Conservation (phyloP, 2,113 vertebrate species). For the Seriola quinqueradiata region DNA sequence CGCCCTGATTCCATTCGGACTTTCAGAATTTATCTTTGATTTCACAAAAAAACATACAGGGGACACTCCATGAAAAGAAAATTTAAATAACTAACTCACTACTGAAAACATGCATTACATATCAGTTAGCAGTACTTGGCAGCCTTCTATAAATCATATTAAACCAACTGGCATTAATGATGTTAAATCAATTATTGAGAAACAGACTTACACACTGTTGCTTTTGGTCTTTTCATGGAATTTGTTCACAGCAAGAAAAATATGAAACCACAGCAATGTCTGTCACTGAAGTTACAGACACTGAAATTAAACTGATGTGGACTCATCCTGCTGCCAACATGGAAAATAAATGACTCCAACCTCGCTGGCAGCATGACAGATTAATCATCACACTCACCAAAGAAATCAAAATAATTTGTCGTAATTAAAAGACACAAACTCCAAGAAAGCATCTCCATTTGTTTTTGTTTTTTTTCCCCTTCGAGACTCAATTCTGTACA, state of each 20-base stretch:
- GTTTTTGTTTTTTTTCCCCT: too few relatives aligned
- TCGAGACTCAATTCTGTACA: too few relatives aligned
- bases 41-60: not conserved
- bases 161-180: too few relatives aligned
- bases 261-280: not conserved
- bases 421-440: not conserved
- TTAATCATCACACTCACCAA: not conserved
- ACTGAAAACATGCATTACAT: too few relatives aligned
- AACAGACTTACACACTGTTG: not conserved
- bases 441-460: not conserved
- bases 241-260: not conserved
- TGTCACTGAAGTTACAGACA: not conserved
- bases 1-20: not conserved
- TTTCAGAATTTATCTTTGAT: not conserved
- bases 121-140: too few relatives aligned
- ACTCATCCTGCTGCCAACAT: not conserved
- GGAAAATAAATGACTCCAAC: not conserved
- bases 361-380: not conserved
- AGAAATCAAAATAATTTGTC: not conserved
- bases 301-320: not conserved
- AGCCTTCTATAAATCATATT: too few relatives aligned
- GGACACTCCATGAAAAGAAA: too few relatives aligned
- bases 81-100: too few relatives aligned
- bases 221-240: not conserved
- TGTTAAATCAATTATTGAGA: not conserved